Evolutionary conservation across 2,113 vertebrate genomes (phyloP).

Genomic region (Ranitomeya imitator): DNA sequence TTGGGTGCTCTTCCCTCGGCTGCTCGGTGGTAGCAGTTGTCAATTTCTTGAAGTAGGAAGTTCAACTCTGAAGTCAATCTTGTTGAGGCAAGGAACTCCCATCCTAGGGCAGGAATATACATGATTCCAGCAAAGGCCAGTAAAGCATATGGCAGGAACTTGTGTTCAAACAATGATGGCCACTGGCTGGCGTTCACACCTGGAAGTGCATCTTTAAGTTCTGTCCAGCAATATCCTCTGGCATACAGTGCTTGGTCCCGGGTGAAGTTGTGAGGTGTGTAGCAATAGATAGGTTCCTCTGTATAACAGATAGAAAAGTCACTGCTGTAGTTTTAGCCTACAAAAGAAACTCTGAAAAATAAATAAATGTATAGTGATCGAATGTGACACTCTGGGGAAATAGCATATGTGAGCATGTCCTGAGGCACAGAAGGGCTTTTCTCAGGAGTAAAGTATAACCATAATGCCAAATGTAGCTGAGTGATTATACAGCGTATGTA

Average conservation of each 20-base stretch:
- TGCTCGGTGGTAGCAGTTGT: constrained; percentile 98
- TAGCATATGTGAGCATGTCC: constrained; percentile 18
- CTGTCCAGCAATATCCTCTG: constrained; percentile 99
- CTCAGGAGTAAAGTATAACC: background rate
- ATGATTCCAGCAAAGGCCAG: constrained; percentile 97
- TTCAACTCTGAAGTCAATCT: constrained; percentile 98
- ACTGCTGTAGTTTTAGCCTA: constrained; percentile 75
- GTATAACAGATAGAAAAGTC: constrained; percentile 79
- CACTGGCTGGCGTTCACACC: constrained; percentile 87
- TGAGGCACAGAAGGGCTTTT: background rate
- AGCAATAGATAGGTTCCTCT: constrained; percentile 99
- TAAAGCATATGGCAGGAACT: constrained; percentile 96
- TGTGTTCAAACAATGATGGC: constrained; percentile 96
- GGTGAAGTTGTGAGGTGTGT: constrained; percentile 99
- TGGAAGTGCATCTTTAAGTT: constrained; percentile 91
- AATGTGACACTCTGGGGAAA: constrained; percentile 16
- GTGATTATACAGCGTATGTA: background rate
- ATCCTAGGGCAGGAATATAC: constrained; percentile 95
- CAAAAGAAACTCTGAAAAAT: constrained; percentile 75
- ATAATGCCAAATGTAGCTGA: background rate
- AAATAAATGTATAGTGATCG: constrained; percentile 70
- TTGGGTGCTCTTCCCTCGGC: constrained; percentile 96
- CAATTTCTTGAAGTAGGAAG: constrained; percentile 98
- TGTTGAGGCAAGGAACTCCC: constrained; percentile 97
- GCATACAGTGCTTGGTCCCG: constrained; percentile 98